Conservation (phyloP, 2,888 invertebrate species). For the Tenthredo notha region DNA sequence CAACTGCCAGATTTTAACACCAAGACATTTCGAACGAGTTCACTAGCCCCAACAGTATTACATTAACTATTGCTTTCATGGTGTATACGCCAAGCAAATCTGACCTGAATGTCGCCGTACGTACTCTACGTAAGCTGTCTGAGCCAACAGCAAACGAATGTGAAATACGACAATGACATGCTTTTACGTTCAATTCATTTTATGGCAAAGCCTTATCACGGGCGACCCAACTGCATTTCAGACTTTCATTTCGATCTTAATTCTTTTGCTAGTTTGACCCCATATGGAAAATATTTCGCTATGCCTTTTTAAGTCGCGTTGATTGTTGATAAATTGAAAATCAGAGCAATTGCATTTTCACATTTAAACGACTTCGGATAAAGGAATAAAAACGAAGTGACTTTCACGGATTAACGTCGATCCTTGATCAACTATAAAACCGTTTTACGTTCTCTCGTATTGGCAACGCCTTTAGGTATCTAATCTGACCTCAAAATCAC, state of each 20-base stretch:
- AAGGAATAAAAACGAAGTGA: not conserved
- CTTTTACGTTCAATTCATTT: slow-evolving; percentile 8
- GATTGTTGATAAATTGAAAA: not conserved
- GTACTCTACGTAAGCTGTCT: not conserved
- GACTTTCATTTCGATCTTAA: not conserved
- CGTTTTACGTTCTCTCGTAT: not conserved
- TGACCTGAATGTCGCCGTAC: not conserved
- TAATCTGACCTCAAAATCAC: slow-evolving; percentile 25
- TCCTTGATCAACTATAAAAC: slow-evolving; percentile 34
- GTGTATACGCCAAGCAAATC: slow-evolving; percentile 8
- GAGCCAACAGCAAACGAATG: slow-evolving; percentile 22
- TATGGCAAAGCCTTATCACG: not conserved
- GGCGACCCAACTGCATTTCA: not conserved
- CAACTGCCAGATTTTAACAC: not conserved
- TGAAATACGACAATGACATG: slow-evolving; percentile 30
- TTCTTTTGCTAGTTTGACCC: not conserved
- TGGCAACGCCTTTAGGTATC: slow-evolving; percentile 23
- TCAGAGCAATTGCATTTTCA: not conserved
- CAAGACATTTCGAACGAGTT: not conserved
- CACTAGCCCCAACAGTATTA: not conserved
- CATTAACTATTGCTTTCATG: not conserved
- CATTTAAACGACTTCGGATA: not conserved
- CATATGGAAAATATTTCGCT: not conserved
- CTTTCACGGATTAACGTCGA: not conserved
- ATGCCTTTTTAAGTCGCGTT: not conserved